Conservation (phyloP, 2,888 invertebrate species). For the Dendrolimus houi region DNA sequence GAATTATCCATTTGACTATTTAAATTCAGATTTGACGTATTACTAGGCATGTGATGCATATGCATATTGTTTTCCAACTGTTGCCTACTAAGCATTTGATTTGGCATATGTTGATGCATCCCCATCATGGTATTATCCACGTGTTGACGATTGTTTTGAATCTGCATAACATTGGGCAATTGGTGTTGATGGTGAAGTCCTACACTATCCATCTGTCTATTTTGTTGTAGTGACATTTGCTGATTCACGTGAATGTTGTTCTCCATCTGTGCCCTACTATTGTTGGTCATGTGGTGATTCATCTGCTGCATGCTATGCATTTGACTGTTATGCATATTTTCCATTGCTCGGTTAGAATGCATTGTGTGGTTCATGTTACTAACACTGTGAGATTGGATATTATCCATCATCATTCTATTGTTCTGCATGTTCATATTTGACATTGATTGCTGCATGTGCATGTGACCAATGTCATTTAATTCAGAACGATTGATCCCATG, state of each 20-base stretch:
- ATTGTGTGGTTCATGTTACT: slow-evolving; percentile 57
- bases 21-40: slow-evolving; percentile 45
- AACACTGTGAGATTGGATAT: slow-evolving; percentile 56
- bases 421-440: slow-evolving; percentile 58
- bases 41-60: slow-evolving; percentile 63
- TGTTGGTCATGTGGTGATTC: slow-evolving; percentile 55
- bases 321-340: slow-evolving; percentile 58
- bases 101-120: slow-evolving; percentile 62
- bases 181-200: slow-evolving; percentile 64
- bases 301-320: slow-evolving; percentile 64
- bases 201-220: slow-evolving; percentile 57
- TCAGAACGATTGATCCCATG: slow-evolving; percentile 54
- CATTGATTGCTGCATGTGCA: slow-evolving; percentile 63
- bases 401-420: slow-evolving; percentile 65
- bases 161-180: slow-evolving; percentile 64
- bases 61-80: slow-evolving; percentile 60
- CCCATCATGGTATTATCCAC: slow-evolving; percentile 57
- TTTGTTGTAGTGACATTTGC: slow-evolving; percentile 60
- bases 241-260: slow-evolving; percentile 61
- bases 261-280: slow-evolving; percentile 49
- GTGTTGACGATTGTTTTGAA: slow-evolving; percentile 58
- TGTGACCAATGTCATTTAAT: slow-evolving; percentile 55
- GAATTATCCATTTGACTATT: slow-evolving; percentile 57
- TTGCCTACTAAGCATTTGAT: slow-evolving; percentile 65
- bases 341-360: slow-evolving; percentile 59